A percentile compares a stretch with the other conserved stretches of the same genome.
These are phyloP conservation scores for Enteromius anoplus DNA, from an alignment of 2,797 vertebrate genomes.

Conservation along the genomic window DNA sequence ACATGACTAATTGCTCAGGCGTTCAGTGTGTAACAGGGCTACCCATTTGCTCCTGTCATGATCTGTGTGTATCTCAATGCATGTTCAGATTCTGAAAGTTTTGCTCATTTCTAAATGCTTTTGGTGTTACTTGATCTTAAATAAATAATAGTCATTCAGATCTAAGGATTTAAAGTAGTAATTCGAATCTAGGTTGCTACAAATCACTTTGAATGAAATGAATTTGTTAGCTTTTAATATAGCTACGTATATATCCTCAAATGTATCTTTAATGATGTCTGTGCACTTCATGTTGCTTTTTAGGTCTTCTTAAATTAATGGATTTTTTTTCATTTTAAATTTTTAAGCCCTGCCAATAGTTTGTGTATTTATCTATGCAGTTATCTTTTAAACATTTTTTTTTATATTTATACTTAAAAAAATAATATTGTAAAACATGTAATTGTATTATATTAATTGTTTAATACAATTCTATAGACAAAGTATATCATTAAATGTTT, in stretches of 20 bases:
- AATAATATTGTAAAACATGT: not conserved
- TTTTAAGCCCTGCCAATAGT: not conserved
- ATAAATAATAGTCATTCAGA: not conserved
- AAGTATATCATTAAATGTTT: not conserved
- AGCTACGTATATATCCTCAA: not conserved
- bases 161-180: not conserved
- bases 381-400: not conserved
- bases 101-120: not conserved
- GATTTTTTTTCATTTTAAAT: not conserved
- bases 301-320: not conserved
- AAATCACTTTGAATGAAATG: not conserved
- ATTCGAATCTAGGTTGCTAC: not conserved
- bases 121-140: not conserved
- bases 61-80: not conserved
- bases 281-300: not conserved
- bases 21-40: not conserved
- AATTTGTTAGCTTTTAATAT: not conserved
- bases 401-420: no score
- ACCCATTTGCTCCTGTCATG: conserved; percentile 14
- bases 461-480: not conserved
- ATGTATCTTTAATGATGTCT: not conserved
- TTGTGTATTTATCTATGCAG: not conserved
- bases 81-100: not conserved
- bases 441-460: not conserved
- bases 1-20: conserved; percentile 64